These are phyloP conservation scores for Leucopternis melanops DNA, from an alignment of 2,113 vertebrate genomes.

Conservation along the genomic window DNA sequence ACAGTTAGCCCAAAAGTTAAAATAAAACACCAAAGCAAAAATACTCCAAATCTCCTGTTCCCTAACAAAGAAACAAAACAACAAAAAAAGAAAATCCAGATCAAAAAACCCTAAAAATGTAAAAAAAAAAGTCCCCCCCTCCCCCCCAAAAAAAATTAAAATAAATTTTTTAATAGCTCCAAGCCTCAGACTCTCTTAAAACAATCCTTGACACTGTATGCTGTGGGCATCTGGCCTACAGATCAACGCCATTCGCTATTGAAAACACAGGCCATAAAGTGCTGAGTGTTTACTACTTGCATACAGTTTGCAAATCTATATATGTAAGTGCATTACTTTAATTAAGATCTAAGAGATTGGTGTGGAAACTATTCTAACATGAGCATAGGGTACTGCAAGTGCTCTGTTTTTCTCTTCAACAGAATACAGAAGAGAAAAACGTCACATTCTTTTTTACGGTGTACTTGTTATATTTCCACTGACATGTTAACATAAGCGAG, in stretches of 20 bases:
- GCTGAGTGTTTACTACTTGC: not conserved
- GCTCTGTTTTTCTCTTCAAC: not conserved
- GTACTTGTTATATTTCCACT: constrained; percentile 1
- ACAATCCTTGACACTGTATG: not conserved
- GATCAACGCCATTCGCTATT: not conserved
- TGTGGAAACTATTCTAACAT: not conserved
- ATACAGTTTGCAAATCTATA: not conserved
- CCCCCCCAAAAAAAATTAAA: not conserved
- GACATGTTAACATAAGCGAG: not conserved
- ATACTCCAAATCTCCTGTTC: not conserved
- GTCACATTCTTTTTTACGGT: not conserved
- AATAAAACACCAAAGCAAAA: not conserved
- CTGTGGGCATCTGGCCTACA: not conserved
- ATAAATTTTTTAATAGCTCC: not conserved
- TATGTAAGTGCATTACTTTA: not conserved
- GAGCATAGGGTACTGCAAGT: not conserved
- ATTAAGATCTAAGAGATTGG: not conserved
- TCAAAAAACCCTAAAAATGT: not conserved
- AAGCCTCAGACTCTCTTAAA: not conserved
- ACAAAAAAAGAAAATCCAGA: not conserved
- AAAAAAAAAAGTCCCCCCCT: not conserved
- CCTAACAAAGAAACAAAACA: not conserved
- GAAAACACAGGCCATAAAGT: not conserved
- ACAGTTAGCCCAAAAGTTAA: not conserved
- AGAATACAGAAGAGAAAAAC: not conserved